A percentile compares a stretch with the other conserved stretches of the same genome.
phyloP scores from a whole-genome alignment of 2,113 vertebrate genomes.

The Ascaphus truei region DNA sequence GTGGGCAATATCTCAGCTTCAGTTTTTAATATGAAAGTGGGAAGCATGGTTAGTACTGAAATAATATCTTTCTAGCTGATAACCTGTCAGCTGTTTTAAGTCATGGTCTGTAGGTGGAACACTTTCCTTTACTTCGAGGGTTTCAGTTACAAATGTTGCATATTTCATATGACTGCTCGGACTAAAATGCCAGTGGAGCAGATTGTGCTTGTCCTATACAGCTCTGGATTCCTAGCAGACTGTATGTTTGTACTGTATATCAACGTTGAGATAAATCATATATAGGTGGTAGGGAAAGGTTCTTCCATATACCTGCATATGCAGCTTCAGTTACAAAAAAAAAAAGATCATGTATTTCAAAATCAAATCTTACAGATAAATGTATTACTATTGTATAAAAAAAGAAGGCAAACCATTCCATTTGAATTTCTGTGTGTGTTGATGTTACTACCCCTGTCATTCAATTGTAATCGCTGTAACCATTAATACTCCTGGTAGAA shows the following conservation, averaged over 20 bases:
- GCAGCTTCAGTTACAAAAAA: too few relatives aligned
- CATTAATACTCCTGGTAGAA: constrained; percentile 44
- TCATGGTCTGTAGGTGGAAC: constrained; percentile 66
- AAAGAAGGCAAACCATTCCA: too few relatives aligned
- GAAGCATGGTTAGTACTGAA: constrained; percentile 33
- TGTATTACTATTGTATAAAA: too few relatives aligned
- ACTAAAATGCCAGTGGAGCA: too few relatives aligned
- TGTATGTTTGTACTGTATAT: too few relatives aligned
- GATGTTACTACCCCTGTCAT: neutral
- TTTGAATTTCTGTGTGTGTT: too few relatives aligned
- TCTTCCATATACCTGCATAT: neutral
- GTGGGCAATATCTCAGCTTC: constrained; percentile 56
- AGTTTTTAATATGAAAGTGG: constrained; percentile 46
- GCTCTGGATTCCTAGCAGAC: constrained; percentile 39
- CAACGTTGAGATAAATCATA: too few relatives aligned
- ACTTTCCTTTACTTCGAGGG: constrained; percentile 62
- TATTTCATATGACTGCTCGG: neutral
- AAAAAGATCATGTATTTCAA: too few relatives aligned
- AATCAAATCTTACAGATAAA: too few relatives aligned
- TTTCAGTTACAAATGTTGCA: constrained; percentile 39
- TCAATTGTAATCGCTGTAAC: constrained; percentile 23
- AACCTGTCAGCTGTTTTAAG: constrained; percentile 35
- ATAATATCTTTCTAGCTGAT: constrained; percentile 24
- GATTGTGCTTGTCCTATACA: constrained; percentile 1
- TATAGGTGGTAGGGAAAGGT: neutral